Conservation (phyloP, 2,113 vertebrate species). For the Ochotona princeps region DNA sequence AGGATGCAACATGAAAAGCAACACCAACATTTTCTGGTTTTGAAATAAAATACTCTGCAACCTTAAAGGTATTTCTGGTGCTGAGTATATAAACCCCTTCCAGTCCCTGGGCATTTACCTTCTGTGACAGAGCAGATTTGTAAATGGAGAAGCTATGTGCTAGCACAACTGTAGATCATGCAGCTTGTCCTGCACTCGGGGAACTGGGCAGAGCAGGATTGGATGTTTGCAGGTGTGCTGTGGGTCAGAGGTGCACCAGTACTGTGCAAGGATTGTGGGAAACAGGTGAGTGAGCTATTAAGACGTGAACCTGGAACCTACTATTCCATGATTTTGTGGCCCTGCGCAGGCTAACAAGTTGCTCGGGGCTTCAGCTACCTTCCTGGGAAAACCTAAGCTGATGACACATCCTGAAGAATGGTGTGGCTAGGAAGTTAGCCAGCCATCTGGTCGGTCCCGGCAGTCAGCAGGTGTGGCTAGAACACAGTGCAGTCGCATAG, state of each 20-base stretch:
- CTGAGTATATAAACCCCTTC: not conserved
- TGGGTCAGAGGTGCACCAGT: not conserved
- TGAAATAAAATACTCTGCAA: conserved; percentile 3
- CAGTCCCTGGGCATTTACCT: not conserved
- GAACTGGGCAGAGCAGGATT: not conserved
- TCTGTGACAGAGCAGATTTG: not conserved
- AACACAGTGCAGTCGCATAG: not conserved
- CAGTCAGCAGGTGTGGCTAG: not conserved
- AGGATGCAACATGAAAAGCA: not conserved
- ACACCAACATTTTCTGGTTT: not conserved
- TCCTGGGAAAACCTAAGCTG: not conserved
- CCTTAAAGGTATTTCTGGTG: not conserved
- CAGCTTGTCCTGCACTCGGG: not conserved
- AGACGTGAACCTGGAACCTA: not conserved
- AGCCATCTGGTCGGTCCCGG: not conserved
- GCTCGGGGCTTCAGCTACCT: not conserved
- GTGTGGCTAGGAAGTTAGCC: not conserved
- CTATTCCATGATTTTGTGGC: not conserved
- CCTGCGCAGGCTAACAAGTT: not conserved
- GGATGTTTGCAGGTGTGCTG: not conserved
- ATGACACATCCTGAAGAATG: not conserved
- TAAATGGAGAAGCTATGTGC: not conserved
- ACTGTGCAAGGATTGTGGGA: not conserved
- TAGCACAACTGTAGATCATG: conserved; percentile 25
- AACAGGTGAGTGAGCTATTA: not conserved